Evolutionary conservation across 2,888 invertebrate species (phyloP), one percentile per base, ranked within the genome.

Genomic region (Cantharis rustica): DNA sequence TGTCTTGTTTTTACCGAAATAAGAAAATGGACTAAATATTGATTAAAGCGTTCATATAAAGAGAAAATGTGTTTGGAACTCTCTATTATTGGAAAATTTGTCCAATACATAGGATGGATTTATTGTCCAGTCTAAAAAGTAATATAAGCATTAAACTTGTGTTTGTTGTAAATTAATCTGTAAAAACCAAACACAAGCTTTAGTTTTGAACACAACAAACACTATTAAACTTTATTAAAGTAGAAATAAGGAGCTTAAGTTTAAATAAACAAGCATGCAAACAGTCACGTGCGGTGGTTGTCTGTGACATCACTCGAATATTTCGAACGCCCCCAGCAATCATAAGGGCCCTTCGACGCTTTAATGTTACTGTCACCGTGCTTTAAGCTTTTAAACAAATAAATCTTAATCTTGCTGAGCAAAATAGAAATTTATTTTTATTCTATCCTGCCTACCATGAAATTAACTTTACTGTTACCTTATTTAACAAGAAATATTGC

Each of bases 351-450:
- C 79, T 76, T 74, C 79, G 76, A 75, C 69, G 79, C 78, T 75
- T 75, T 76, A 77, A 78, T 80, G 79, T 79, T 80, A 79, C 80
- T 80, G 80, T 82, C 80, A 75, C 79, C 79, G 81, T 82, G 79
- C 79, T 82, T 80, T 82, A 80, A 84, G 82, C 80, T 78, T 26
- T 71, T 77, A 62, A 61, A 72, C 74, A 83, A 83, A 83, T 80
- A 81, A 79, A 72, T 26, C 23, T 63, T 61, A 72, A 73, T 20
- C 64, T 66, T 66, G 17, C 20, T 66, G n/a, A 66, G 23, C 47
- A 47, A 47, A 47, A 47, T 47, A 47, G n/a, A 47, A 47, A 47
- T 47, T 47, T 47, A 47, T n/a, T 47, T 47, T 47, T n/a, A 47
- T 47, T 31, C 13, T 47, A n/a, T 47, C n/a, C 4, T n/a, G n/a